Evolutionary conservation across 2,888 invertebrate genomes (phyloP).

Genomic region (Lasioglossum morio): DNA sequence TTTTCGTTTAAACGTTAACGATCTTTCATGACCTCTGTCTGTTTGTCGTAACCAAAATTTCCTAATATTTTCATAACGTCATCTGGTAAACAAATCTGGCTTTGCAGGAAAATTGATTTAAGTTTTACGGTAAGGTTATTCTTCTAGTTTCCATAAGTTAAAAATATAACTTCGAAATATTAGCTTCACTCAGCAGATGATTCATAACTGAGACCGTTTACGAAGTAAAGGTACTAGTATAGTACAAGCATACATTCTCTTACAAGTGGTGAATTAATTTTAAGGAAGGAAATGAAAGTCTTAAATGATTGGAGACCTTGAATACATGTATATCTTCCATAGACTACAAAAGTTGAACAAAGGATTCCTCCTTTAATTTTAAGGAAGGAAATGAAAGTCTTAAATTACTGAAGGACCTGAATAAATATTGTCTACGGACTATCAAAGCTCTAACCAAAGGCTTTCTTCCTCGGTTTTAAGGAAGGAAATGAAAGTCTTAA

Average conservation of each 20-base stretch:
- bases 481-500: constrained; percentile 4
- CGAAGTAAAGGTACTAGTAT: background rate
- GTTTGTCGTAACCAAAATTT: no score
- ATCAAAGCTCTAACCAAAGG: background rate
- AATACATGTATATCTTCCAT: background rate
- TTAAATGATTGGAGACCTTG: background rate
- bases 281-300: background rate
- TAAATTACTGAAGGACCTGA: background rate
- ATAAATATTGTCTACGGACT: background rate
- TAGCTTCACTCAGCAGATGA: background rate
- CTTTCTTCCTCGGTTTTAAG: background rate
- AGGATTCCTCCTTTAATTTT: background rate
- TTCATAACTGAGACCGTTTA: background rate
- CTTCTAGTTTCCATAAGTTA: no score
- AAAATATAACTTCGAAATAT: background rate
- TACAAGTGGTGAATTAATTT: background rate
- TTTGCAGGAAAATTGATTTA: no score
- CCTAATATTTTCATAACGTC: no score
- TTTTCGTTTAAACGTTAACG: no score
- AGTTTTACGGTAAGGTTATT: no score
- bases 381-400: constrained; percentile 2
- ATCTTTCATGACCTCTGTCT: no score
- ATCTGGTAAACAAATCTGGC: no score
- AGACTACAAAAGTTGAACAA: background rate
- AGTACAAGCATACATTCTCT: background rate